Conservation (phyloP, 2,797 vertebrate species). For the Oreortyx pictus region DNA sequence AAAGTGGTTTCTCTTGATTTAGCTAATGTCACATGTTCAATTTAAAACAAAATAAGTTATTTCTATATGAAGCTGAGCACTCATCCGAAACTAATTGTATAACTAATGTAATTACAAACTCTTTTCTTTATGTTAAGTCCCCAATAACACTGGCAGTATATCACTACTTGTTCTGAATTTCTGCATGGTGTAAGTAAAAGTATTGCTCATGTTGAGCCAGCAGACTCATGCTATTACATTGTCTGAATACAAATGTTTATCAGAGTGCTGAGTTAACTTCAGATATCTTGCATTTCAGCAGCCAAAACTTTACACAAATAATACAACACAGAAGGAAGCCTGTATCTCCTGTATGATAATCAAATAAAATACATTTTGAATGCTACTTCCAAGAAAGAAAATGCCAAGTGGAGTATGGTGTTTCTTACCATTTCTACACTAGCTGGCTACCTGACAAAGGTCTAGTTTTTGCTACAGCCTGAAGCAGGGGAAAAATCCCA, state of each 20-base stretch:
- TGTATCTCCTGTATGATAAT: not conserved
- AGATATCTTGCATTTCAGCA: not conserved
- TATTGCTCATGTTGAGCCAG: not conserved
- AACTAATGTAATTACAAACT: not conserved
- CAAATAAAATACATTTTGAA: not conserved
- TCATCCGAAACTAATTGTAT: not conserved
- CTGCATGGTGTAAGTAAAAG: not conserved
- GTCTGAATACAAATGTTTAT: not conserved
- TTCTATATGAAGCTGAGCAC: not conserved
- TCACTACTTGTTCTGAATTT: not conserved
- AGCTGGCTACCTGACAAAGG: not conserved
- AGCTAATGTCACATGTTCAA: not conserved
- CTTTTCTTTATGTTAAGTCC: not conserved
- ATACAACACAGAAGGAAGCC: not conserved
- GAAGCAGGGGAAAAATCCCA: accelerated
- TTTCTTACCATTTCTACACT: not conserved
- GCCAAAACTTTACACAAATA: not conserved
- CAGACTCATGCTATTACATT: not conserved
- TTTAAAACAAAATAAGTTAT: not conserved
- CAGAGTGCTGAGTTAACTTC: not conserved
- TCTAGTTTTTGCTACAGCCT: not conserved
- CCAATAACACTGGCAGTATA: not conserved
- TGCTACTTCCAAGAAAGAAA: not conserved
- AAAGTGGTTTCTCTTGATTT: not conserved
- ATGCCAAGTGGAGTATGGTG: not conserved